A percentile compares a stretch with the other conserved stretches of the same genome.
These are phyloP conservation scores for Synergus gifuensis DNA, from an alignment of 2,888 invertebrate species.

Conservation along the genomic window DNA sequence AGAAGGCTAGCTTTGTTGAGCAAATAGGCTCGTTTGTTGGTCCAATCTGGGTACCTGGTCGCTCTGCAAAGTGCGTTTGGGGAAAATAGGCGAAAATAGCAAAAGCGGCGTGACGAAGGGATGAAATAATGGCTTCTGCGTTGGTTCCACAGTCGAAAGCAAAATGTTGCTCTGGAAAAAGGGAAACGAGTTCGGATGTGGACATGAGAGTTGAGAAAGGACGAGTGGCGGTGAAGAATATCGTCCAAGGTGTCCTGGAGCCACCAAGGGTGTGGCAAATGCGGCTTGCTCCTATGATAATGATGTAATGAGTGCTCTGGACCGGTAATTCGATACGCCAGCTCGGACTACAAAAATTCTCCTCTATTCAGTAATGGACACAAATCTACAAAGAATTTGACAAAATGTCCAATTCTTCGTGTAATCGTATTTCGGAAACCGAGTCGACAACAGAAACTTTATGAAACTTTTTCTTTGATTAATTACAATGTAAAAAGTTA, in stretches of 20 bases:
- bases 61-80: constrained; percentile 38
- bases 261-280: constrained; percentile 63
- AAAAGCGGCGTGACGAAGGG: constrained; percentile 53
- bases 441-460: too few relatives aligned
- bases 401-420: neutral
- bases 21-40: constrained; percentile 71
- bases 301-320: constrained; percentile 70
- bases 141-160: constrained; percentile 46
- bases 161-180: constrained; percentile 52
- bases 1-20: constrained; percentile 62
- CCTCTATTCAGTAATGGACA: constrained; percentile 14
- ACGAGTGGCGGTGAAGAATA: constrained; percentile 44
- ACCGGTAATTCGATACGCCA: constrained; percentile 66
- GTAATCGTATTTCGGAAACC: too few relatives aligned
- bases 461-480: too few relatives aligned
- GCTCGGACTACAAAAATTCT: constrained; percentile 26
- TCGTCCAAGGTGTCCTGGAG: constrained; percentile 54
- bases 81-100: constrained; percentile 11
- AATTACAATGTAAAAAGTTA: too few relatives aligned
- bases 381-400: neutral
- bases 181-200: constrained; percentile 39
- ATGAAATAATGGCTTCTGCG: constrained; percentile 59
- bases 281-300: constrained; percentile 67
- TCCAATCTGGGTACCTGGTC: constrained; percentile 62
- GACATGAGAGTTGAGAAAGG: constrained; percentile 37